These are phyloP conservation scores for Papilio protenor DNA, from an alignment of 2,888 invertebrate genomes.

Conservation along the genomic window DNA sequence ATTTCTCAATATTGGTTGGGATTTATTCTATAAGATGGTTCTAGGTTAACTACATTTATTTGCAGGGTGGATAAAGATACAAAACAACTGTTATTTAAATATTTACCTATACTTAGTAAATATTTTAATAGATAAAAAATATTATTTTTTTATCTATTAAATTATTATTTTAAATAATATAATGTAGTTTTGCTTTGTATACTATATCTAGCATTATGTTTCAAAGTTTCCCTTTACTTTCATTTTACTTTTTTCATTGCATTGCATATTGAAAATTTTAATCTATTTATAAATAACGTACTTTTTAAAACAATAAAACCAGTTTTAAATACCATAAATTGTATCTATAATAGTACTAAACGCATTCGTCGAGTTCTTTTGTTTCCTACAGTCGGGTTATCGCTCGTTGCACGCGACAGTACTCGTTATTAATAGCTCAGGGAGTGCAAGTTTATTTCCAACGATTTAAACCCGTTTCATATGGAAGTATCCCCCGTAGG, in stretches of 20 bases:
- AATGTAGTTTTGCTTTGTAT: too few relatives aligned
- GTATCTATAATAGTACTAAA: constrained; percentile 24
- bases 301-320: not conserved
- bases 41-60: not conserved
- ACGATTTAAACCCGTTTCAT: constrained; percentile 22
- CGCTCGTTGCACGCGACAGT: constrained; percentile 30
- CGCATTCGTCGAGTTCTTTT: not conserved
- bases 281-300: not conserved
- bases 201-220: not conserved
- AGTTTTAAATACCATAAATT: not conserved
- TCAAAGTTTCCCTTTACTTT: too few relatives aligned
- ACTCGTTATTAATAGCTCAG: constrained; percentile 24
- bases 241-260: too few relatives aligned
- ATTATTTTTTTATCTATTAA: too few relatives aligned
- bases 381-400: constrained; percentile 22
- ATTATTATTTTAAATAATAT: too few relatives aligned
- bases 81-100: too few relatives aligned
- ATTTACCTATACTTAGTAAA: too few relatives aligned
- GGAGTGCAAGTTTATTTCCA: constrained; percentile 22
- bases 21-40: not conserved
- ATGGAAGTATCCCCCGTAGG: constrained; percentile 5
- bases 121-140: too few relatives aligned
- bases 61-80: not conserved
- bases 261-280: not conserved
- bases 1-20: not conserved